Percentiles rank a stretch among this genome's conserved stretches.
Evolutionary conservation across 92 coral and sea anemone genomes (phyloP).

Genomic region (Heliopora coerulea): DNA sequence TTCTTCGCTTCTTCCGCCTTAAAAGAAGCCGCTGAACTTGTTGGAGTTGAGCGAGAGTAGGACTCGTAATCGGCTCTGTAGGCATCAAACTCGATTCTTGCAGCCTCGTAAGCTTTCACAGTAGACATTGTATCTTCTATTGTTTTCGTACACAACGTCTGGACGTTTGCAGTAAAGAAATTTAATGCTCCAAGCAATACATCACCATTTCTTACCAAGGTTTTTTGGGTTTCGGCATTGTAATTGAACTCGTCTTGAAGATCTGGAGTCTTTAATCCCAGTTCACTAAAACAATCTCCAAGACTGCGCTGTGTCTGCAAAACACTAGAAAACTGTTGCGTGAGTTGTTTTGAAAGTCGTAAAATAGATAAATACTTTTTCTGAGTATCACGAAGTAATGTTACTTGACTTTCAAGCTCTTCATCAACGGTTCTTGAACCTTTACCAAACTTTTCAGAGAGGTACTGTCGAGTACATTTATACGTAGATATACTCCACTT

Average conservation of each 20-base stretch:
- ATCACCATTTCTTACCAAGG: constrained; percentile 90
- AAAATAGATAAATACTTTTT: constrained; percentile 68
- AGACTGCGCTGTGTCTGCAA: constrained; percentile 81
- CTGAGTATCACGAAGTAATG: constrained; percentile 84
- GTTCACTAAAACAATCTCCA: constrained; percentile 81
- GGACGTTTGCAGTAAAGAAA: constrained; percentile 84
- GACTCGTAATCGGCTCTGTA: constrained; percentile 87
- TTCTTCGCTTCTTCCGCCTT: constrained; percentile 81
- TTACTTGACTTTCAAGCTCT: constrained; percentile 87
- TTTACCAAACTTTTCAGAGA: constrained; percentile 95
- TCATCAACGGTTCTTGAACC: constrained; percentile 95
- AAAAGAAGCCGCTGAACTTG: constrained; percentile 68
- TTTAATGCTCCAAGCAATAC: constrained; percentile 86
- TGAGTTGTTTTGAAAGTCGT: constrained; percentile 85
- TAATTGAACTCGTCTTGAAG: constrained; percentile 89
- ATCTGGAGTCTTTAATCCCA: constrained; percentile 97
- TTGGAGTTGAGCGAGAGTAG: constrained; percentile 59
- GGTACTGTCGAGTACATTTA: constrained; percentile 90
- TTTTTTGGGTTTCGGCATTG: constrained; percentile 88
- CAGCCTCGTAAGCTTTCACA: constrained; percentile 88
- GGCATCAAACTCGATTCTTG: constrained; percentile 98
- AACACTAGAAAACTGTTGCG: constrained; percentile 79
- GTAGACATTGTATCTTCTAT: constrained; percentile 96
- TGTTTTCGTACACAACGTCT: constrained; percentile 89
- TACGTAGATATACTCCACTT: constrained; percentile 98